These are phyloP conservation scores for Perithous albicinctus DNA, from an alignment of 2,888 invertebrate genomes.

Conservation along the genomic window DNA sequence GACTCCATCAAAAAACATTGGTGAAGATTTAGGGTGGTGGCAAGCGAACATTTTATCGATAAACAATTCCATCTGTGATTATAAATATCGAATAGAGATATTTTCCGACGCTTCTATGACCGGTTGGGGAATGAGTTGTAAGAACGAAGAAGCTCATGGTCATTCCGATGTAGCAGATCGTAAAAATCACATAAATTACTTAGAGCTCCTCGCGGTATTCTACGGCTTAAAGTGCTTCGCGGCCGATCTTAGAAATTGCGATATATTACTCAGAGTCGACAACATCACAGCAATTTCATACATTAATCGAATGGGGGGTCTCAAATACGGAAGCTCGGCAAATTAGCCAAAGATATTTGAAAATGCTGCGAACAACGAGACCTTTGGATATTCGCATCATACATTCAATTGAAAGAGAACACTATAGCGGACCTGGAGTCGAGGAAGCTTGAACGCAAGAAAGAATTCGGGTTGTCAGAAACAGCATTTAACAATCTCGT, in stretches of 20 bases:
- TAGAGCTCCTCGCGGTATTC: constrained; percentile 57
- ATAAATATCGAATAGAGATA: constrained; percentile 5
- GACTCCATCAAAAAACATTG: constrained; percentile 28
- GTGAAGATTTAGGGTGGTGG: constrained; percentile 46
- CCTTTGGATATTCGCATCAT: constrained; percentile 57
- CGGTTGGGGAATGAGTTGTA: constrained; percentile 29
- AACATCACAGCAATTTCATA: constrained; percentile 63
- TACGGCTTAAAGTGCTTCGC: constrained; percentile 63
- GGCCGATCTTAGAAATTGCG: constrained; percentile 19
- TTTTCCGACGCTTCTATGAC: constrained; percentile 30
- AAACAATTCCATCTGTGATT: background rate
- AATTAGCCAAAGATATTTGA: constrained; percentile 56
- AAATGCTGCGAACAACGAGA: constrained; percentile 59
- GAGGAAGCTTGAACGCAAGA: constrained; percentile 44
- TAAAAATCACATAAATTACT: constrained; percentile 54
- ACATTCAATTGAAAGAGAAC: constrained; percentile 56
- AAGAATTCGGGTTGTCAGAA: constrained; percentile 50
- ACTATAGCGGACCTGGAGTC: constrained; percentile 52
- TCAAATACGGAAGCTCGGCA: constrained; percentile 31
- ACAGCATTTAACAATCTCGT: constrained; percentile 46
- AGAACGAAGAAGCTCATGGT: constrained; percentile 25
- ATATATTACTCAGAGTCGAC: constrained; percentile 53
- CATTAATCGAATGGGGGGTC: constrained; percentile 62
- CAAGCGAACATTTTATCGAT: constrained; percentile 16
- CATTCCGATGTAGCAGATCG: constrained; percentile 39